Percentiles rank a stretch among this genome's conserved stretches.
These are phyloP conservation scores for Danionella dracula DNA, from an alignment of 2,797 vertebrate species.

Conservation along the genomic window DNA sequence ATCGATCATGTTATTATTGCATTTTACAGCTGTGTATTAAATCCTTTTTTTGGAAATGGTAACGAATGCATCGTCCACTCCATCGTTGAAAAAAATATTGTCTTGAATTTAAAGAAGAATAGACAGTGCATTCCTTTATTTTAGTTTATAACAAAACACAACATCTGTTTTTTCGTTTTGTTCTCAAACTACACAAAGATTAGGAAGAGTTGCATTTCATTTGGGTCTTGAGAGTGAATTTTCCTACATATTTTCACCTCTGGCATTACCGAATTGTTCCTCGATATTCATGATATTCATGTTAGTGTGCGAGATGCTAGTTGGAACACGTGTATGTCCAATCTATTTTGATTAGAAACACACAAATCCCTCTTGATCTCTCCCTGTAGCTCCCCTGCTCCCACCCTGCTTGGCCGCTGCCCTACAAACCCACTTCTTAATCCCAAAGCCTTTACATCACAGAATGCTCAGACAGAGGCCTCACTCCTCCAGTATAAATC, in stretches of 20 bases:
- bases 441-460: slow-evolving; percentile 65
- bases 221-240: not conserved
- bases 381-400: slow-evolving; percentile 45
- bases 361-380: slow-evolving; percentile 60
- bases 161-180: too few species aligned
- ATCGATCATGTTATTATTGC: too few species aligned
- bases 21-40: too few species aligned
- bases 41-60: too few species aligned
- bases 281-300: not conserved
- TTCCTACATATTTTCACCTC: not conserved
- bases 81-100: too few species aligned
- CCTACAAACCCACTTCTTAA: slow-evolving; percentile 75
- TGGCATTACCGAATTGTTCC: not conserved
- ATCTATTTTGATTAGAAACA: slow-evolving; percentile 72
- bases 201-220: too few species aligned
- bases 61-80: too few species aligned
- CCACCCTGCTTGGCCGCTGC: slow-evolving; percentile 39
- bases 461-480: slow-evolving; percentile 59
- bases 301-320: too few species aligned
- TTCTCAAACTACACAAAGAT: too few species aligned
- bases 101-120: too few species aligned
- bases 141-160: too few species aligned
- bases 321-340: slow-evolving; percentile 8
- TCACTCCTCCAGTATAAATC: slow-evolving; percentile 45
- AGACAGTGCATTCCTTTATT: too few species aligned